phyloP scores from a whole-genome alignment of 2,797 vertebrate genomes.

The Spatula versicolor region DNA sequence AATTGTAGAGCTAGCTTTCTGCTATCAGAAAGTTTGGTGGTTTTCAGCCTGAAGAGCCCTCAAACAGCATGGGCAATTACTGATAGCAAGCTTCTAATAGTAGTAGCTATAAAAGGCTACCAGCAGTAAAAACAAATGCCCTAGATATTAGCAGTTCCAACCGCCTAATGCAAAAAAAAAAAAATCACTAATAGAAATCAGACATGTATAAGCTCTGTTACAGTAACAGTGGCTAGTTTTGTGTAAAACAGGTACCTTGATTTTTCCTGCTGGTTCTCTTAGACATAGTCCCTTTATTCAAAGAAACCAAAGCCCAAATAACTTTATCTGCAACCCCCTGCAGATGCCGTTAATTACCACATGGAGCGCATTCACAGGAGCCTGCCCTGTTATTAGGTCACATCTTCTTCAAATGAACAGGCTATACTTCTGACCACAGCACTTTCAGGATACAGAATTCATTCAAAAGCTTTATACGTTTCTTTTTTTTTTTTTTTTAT shows the following conservation, averaged over 20 bases:
- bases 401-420: constrained; percentile 8
- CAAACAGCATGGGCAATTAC: neutral
- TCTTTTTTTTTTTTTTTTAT: no score
- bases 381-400: neutral
- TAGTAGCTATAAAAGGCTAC: neutral
- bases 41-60: neutral
- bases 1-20: neutral
- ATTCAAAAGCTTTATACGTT: no score
- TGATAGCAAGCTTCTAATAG: neutral
- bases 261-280: neutral
- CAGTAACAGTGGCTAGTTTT: neutral
- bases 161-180: neutral
- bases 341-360: neutral
- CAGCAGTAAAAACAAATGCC: neutral
- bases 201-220: neutral
- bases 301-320: neutral
- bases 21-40: neutral
- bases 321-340: neutral
- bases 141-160: neutral
- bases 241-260: neutral
- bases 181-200: neutral
- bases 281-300: neutral
- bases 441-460: neutral
- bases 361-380: neutral
- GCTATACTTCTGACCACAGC: neutral